Conservation (phyloP, 2,888 invertebrate genomes). For the Apotomis turbidana region DNA sequence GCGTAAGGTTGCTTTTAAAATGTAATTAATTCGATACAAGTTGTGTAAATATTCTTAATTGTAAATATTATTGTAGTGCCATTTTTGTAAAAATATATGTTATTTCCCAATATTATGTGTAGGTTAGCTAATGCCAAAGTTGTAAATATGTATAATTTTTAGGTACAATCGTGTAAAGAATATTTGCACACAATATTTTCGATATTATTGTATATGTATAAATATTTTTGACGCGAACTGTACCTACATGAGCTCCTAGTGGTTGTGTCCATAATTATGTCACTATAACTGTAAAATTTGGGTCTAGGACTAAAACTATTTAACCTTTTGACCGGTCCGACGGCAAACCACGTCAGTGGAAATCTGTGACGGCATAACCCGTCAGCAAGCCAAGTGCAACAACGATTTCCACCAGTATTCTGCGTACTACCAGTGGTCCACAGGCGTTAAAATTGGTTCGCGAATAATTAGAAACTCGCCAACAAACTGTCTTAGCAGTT, state of each 20-base stretch:
- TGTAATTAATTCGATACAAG: conserved; percentile 1
- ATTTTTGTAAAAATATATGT: conserved; percentile 59
- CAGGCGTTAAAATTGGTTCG: too few species aligned
- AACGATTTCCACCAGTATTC: too few species aligned
- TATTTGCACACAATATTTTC: conserved; percentile 29
- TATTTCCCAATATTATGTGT: conserved; percentile 17
- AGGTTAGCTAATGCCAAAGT: conserved; percentile 78
- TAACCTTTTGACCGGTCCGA: background rate
- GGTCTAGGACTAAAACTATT: background rate
- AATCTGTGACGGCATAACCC: background rate
- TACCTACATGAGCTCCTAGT: conserved; percentile 53
- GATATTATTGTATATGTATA: background rate
- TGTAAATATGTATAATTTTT: conserved; percentile 60
- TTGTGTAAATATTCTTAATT: conserved; percentile 44
- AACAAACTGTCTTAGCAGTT: too few species aligned
- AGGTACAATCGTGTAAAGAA: conserved; percentile 28
- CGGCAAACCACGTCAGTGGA: background rate
- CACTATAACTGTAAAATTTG: background rate
- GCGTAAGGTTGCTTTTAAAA: conserved; percentile 22
- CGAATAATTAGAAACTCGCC: too few species aligned
- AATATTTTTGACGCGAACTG: conserved; percentile 40
- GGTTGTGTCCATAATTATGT: conserved; percentile 61
- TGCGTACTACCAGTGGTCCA: too few species aligned
- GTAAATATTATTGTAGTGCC: conserved; percentile 65
- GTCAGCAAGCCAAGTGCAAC: too few species aligned